Evolutionary conservation across 2,113 vertebrate genomes (phyloP).

Genomic region (Vireo altiloquus): DNA sequence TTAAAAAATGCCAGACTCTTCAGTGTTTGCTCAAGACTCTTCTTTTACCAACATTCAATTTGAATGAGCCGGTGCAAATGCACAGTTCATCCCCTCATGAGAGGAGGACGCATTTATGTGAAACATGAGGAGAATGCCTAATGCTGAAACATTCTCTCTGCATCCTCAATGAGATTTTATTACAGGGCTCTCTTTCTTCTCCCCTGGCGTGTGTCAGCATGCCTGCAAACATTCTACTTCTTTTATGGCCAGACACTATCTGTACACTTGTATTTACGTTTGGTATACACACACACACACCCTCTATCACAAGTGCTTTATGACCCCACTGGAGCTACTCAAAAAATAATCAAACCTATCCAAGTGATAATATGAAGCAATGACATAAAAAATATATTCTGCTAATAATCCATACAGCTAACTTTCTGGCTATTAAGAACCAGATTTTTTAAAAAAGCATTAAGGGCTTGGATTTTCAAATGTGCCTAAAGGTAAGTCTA

Average conservation of each 20-base stretch:
- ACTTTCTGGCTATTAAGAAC: neutral
- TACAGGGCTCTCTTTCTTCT: conserved; percentile 75
- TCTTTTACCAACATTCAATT: conserved; percentile 72
- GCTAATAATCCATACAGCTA: neutral
- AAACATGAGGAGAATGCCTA: conserved; percentile 82
- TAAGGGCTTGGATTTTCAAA: neutral
- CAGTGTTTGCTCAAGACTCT: conserved; percentile 70
- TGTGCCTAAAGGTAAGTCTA: neutral
- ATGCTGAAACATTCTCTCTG: conserved; percentile 71
- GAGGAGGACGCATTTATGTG: conserved; percentile 76
- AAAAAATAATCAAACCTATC: neutral
- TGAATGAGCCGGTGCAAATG: conserved; percentile 72
- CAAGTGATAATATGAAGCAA: neutral
- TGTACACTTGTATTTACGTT: neutral
- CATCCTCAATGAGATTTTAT: conserved; percentile 78
- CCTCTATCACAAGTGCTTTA: neutral
- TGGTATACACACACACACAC: neutral
- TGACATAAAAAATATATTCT: neutral
- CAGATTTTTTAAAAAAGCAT: neutral
- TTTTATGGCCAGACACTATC: neutral
- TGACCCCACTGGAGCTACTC: neutral
- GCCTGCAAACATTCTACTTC: conserved; percentile 7
- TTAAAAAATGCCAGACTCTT: conserved; percentile 58
- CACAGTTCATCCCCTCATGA: conserved; percentile 63
- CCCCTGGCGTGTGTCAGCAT: neutral